Conservation (phyloP, 2,888 invertebrate species). For the Drosophila limbata region DNA sequence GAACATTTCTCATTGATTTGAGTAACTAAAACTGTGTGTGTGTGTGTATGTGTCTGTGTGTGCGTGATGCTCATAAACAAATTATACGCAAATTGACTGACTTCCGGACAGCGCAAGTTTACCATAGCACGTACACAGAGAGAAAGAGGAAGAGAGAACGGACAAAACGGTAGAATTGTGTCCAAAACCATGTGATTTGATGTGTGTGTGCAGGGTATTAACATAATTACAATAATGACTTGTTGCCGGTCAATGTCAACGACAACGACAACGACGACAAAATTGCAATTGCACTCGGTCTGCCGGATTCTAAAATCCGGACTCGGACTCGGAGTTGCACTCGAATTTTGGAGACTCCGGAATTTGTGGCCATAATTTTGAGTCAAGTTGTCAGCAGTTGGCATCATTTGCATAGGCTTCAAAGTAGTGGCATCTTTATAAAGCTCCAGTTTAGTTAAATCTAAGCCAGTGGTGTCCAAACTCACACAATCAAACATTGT, state of each 20-base stretch:
- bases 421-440: slow-evolving; percentile 26
- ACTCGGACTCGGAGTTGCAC: no score
- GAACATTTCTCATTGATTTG: slow-evolving; percentile 10
- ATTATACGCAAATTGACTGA: slow-evolving; percentile 71
- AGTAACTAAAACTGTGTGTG: slow-evolving; percentile 10
- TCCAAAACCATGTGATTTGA: slow-evolving; percentile 8
- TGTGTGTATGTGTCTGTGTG: slow-evolving; percentile 26
- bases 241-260: slow-evolving; percentile 61
- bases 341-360: slow-evolving; percentile 29
- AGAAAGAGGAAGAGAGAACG: not conserved
- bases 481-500: no score
- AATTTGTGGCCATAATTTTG: slow-evolving; percentile 57
- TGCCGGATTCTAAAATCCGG: slow-evolving; percentile 1
- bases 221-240: slow-evolving; percentile 78
- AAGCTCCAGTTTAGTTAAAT: slow-evolving; percentile 5
- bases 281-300: slow-evolving; percentile 23
- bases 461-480: no score
- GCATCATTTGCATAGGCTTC: slow-evolving; percentile 45
- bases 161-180: not conserved
- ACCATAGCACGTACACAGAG: slow-evolving; percentile 32
- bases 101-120: slow-evolving; percentile 50
- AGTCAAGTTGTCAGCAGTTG: slow-evolving; percentile 52
- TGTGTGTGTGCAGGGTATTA: slow-evolving; percentile 49
- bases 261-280: slow-evolving; percentile 20
- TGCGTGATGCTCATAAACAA: slow-evolving; percentile 63